Evolutionary conservation across 2,888 invertebrate species (phyloP), one percentile per base, ranked within the genome.

Genomic region (Mesoligia furuncula): DNA sequence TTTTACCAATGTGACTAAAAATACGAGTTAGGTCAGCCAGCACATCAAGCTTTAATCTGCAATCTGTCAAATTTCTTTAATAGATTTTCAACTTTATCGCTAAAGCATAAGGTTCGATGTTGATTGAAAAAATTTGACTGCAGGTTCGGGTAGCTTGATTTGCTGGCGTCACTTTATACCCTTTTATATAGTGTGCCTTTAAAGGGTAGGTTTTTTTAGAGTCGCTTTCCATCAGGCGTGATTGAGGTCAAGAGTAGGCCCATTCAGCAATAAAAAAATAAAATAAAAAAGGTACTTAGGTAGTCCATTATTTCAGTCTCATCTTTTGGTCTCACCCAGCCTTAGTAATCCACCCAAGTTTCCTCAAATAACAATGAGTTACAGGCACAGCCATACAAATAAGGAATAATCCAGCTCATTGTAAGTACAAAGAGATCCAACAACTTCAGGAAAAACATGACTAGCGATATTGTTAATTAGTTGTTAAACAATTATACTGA

Each of bases 381-480:
- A 36, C 45, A 45, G 15, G 7, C 13, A 27, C 36, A 20, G 24
- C 2, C 17, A 42, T 39, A 5, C 31, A 80, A 65, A 42, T 45
- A 65, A 51, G 48, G 57, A 27, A 80, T 59, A 73, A 3, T 20
- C 13, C 20, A 27, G 20, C 31, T 13, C 20, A 2, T 11, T n/a
- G 24, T n/a, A n/a, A n/a, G n/a, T 64, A 39, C 80, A 65, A 42
- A 67, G n/a, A 57, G 24, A 3, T 39, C 31, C 39, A 31, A n/a
- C 31, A 36, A 15, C 24, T 75, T 75, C 79, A 75, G 62, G 17
- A 57, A 39, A 51, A 75, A 68, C 15, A 42, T 81, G 20, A 76
- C 42, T 36, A 59, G 36, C 64, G 24, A 39, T 67, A 11, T 31
- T n/a, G 57, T n/a, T 61, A 45, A 81, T 64, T 42, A 57, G n/a